Evolutionary conservation across 30 jellyfish, hydroid and myxozoan species (phyloP).

Genomic region (Turritopsis rubra): DNA sequence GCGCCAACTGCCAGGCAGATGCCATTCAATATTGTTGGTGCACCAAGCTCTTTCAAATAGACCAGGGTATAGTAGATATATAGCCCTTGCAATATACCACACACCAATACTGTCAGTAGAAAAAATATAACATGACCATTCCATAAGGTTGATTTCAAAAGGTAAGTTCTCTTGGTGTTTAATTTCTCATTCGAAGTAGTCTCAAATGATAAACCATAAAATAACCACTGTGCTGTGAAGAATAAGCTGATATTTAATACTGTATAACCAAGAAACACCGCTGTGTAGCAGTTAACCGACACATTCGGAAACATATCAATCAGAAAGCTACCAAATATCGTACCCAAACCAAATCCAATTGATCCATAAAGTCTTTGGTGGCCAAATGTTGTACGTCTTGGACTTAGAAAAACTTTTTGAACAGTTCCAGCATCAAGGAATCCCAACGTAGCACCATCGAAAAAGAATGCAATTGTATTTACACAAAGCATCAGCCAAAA

Average conservation of each 20-base stretch:
- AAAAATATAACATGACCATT: not conserved
- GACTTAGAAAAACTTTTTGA: not conserved
- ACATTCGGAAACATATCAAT: not conserved
- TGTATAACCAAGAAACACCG: not conserved
- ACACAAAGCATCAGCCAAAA: not conserved
- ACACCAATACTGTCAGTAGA: not conserved
- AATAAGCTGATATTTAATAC: not conserved
- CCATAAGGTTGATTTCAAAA: not conserved
- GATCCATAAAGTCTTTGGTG: not conserved
- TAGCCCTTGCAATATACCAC: conserved; percentile 3
- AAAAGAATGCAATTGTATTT: not conserved
- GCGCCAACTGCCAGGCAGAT: not conserved
- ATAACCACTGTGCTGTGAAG: not conserved
- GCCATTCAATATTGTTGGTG: conserved; percentile 2
- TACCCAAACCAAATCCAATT: not conserved
- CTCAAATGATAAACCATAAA: not conserved
- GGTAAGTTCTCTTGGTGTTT: not conserved
- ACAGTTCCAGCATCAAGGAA: conserved; percentile 8
- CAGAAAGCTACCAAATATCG: not conserved
- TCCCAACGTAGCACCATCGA: not conserved
- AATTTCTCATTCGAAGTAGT: not conserved
- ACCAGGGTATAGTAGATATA: not conserved
- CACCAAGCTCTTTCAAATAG: conserved; percentile 3
- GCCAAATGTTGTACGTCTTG: not conserved
- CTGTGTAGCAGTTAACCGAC: not conserved